A percentile compares a stretch with the other conserved stretches of the same genome.
Evolutionary conservation across 2,797 vertebrate species (phyloP).

Genomic region (Falco rusticolus): DNA sequence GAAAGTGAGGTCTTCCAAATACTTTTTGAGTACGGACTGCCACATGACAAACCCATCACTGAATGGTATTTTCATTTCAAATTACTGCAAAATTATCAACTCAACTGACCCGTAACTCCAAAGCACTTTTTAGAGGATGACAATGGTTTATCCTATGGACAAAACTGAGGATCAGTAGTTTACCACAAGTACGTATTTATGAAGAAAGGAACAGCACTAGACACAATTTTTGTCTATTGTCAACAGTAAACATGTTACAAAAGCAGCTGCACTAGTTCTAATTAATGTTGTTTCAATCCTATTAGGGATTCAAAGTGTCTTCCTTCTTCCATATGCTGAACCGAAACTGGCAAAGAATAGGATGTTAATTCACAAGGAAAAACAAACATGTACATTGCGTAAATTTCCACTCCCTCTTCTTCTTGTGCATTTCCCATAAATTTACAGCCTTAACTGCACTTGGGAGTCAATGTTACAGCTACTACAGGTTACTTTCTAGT

Average conservation of each 20-base stretch:
- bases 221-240: not conserved
- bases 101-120: not conserved
- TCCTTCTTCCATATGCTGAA: not conserved
- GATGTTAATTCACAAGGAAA: not conserved
- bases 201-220: not conserved
- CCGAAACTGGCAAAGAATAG: not conserved
- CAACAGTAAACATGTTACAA: not conserved
- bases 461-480: not conserved
- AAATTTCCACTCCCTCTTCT: not conserved
- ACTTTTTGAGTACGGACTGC: not conserved
- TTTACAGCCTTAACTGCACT: not conserved
- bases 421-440: not conserved
- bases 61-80: not conserved
- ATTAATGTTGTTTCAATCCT: not conserved
- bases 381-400: not conserved
- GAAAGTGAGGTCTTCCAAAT: not conserved
- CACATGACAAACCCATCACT: conserved; percentile 7
- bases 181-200: not conserved
- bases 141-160: not conserved
- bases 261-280: not conserved
- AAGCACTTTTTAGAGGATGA: not conserved
- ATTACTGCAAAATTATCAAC: not conserved
- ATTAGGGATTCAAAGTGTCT: not conserved
- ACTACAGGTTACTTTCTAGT: not conserved
- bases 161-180: not conserved